Evolutionary conservation across 2,888 invertebrate genomes (phyloP), one percentile per base, ranked within the genome.

Genomic region (Dorcus hopei): DNA sequence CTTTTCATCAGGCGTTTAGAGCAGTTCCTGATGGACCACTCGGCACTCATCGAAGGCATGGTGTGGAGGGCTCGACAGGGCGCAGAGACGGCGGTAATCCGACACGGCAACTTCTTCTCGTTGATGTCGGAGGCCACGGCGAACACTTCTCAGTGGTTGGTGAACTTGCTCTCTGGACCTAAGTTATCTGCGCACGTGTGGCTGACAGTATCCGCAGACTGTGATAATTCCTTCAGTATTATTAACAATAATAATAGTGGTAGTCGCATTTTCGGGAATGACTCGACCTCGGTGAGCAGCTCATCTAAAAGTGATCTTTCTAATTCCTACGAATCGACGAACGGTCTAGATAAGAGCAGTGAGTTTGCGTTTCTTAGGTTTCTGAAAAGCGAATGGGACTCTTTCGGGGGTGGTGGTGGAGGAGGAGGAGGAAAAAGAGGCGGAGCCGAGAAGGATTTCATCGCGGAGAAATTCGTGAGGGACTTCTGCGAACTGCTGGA

Each of bases 1-100:
- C 3, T 33, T 33, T 33, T 33, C n/a, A 6, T 4, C 26, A 33
- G 26, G 6, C 26, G 26, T 33, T 83, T 90, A 79, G 86, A 90
- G 65, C 81, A 85, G 48, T 88, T 89, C 63, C 85, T 93, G 68
- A 85, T 93, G 78, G 91, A 94, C 65, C 93, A 93, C 70, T 88
- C 91, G 51, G 85, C 87, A 0, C 80, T 91, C 56, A 71, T 93
- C 9, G 91, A 91, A 72, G 84, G 88, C 9, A 82, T 90, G 76
- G 78, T 92, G 48, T 87, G 87, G 73, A 83, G 91, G 23, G 74
- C 95, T 54, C 83, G 90, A 3, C 77, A 85, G 43, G 83, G 85
- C 4, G 85, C 89, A 0, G 83, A 90, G 70, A 77, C 82, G 6
- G 90, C 90, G 0, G 89, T 88, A 80, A 50, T 77, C 76, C 42